Evolutionary conservation across 2,113 vertebrate genomes (phyloP).

Genomic region (Condylura cristata): DNA sequence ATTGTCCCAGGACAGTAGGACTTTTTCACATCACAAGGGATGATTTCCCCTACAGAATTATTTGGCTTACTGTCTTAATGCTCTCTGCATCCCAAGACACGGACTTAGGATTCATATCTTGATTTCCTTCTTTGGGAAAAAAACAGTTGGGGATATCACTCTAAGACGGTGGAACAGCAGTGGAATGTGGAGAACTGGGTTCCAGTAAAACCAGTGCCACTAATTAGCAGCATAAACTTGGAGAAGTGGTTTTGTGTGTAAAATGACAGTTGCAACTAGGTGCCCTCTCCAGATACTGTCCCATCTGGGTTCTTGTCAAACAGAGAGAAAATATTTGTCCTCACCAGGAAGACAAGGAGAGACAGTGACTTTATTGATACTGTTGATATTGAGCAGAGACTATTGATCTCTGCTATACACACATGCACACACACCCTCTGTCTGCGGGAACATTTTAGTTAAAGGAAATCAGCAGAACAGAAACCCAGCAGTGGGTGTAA

Average conservation of each 20-base stretch:
- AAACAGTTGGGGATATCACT: not conserved
- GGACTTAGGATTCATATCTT: not conserved
- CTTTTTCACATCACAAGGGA: not conserved
- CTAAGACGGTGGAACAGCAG: not conserved
- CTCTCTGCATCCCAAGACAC: not conserved
- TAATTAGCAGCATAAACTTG: not conserved
- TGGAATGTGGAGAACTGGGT: not conserved
- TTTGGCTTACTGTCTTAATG: not conserved
- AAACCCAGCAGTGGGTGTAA: conserved; percentile 59
- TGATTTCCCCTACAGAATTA: not conserved
- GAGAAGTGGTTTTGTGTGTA: not conserved
- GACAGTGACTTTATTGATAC: not conserved
- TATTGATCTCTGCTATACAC: not conserved
- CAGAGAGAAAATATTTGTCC: not conserved
- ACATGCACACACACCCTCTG: not conserved
- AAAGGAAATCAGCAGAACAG: conserved; percentile 34
- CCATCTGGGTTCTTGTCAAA: not conserved
- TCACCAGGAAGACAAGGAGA: not conserved
- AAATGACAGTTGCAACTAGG: not conserved
- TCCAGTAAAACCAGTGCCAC: not conserved
- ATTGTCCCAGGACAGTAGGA: not conserved
- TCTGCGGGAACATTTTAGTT: not conserved
- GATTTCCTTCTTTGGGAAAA: not conserved
- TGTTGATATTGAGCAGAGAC: not conserved
- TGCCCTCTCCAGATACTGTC: not conserved